Percentiles rank a stretch among this genome's conserved stretches.
These are phyloP conservation scores for Drosophila anomalata DNA, from an alignment of 2,888 invertebrate species.

Conservation along the genomic window DNA sequence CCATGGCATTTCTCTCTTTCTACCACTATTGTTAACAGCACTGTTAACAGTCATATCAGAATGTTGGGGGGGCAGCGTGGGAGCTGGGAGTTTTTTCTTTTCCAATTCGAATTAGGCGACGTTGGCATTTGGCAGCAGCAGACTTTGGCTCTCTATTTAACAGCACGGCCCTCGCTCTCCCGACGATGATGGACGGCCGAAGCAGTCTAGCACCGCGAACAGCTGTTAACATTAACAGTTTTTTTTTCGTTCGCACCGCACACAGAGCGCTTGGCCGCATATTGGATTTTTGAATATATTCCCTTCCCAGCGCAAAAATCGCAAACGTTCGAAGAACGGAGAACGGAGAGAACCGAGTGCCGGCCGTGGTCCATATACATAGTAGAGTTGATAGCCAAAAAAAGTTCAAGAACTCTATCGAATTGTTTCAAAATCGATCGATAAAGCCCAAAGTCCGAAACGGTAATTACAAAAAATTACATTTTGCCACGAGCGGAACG, in stretches of 20 bases:
- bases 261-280: conserved; percentile 6
- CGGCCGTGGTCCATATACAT: background rate
- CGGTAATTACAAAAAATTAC: background rate
- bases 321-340: background rate
- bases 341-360: background rate
- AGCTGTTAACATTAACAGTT: conserved; percentile 2
- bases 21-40: background rate
- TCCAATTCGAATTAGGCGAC: background rate
- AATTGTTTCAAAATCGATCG: too few relatives aligned
- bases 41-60: background rate
- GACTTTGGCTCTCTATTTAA: background rate
- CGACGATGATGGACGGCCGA: background rate
- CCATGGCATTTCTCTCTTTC: background rate
- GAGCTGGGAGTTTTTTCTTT: background rate
- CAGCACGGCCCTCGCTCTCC: background rate
- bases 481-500: background rate
- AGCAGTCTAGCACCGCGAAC: background rate
- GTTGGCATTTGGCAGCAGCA: conserved; percentile 1
- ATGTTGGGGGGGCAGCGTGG: background rate
- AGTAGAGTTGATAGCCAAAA: too few relatives aligned
- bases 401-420: too few relatives aligned
- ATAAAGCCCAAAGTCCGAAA: background rate
- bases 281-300: background rate
- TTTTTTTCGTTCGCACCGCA: conserved; percentile 33
- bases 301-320: background rate